Percentiles rank a stretch among this genome's conserved stretches.
These are phyloP conservation scores for Gnathonemus longibarbis DNA, from an alignment of 2,113 vertebrate species.

Conservation along the genomic window DNA sequence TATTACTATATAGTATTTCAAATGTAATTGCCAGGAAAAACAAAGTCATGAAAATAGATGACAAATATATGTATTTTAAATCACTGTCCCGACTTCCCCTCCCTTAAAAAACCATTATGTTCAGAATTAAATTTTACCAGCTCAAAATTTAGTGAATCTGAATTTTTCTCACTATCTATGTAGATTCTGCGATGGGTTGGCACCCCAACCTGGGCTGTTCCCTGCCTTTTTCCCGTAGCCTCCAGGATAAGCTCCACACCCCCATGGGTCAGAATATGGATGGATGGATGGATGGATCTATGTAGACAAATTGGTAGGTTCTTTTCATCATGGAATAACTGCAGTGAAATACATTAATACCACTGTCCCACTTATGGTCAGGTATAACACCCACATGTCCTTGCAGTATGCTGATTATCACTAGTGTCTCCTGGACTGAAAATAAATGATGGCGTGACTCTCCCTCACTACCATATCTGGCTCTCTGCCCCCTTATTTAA, in stretches of 20 bases:
- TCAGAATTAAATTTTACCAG: neutral
- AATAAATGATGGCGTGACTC: neutral
- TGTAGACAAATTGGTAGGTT: neutral
- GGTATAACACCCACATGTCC: neutral
- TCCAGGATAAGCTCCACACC: neutral
- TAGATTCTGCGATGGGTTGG: neutral
- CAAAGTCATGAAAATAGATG: neutral
- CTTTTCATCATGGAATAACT: neutral
- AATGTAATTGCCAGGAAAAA: neutral
- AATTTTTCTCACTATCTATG: neutral
- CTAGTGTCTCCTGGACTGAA: neutral
- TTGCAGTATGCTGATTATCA: neutral
- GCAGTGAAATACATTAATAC: neutral
- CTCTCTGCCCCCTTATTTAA: neutral
- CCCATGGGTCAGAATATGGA: neutral
- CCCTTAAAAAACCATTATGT: neutral
- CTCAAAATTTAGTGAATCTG: neutral
- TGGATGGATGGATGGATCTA: neutral
- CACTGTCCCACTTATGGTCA: neutral
- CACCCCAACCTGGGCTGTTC: neutral
- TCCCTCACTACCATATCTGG: neutral
- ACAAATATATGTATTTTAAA: neutral
- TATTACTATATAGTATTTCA: neutral
- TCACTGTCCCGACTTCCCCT: neutral
- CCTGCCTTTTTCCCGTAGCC: neutral